Evolutionary conservation across 2,888 invertebrate species (phyloP).

Genomic region (Athetis lepigone): DNA sequence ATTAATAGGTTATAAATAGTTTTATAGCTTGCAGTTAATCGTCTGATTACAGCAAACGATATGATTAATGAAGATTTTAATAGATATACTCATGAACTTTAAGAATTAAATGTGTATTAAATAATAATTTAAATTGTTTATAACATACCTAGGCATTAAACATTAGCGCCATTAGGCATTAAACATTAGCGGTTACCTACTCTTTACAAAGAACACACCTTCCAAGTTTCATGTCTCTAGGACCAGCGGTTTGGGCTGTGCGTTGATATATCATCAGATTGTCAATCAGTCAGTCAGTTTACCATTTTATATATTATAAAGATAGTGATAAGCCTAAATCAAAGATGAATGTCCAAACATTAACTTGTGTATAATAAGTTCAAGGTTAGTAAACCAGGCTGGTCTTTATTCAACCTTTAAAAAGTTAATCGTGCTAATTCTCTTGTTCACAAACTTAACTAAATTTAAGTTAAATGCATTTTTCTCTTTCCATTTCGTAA

Average conservation of each 20-base stretch:
- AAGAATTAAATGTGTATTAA: background rate
- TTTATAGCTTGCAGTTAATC: background rate
- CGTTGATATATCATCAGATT: no score
- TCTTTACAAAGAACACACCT: no score
- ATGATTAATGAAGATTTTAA: background rate
- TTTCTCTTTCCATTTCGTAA: no score
- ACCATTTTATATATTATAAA: no score
- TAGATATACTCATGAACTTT: background rate
- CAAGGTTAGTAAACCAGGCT: constrained; percentile 19
- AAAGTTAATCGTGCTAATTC: no score
- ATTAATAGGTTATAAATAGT: background rate
- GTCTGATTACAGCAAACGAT: background rate
- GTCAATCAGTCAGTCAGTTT: no score
- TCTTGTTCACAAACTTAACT: no score
- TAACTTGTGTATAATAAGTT: background rate
- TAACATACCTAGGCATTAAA: background rate
- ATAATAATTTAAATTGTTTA: background rate
- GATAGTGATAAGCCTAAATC: background rate
- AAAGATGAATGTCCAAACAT: constrained; percentile 25
- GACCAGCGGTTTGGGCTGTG: no score
- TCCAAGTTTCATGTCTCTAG: no score
- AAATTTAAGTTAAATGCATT: no score
- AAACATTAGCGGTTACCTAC: no score
- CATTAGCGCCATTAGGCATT: no score
- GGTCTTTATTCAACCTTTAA: constrained; percentile 6